Evolutionary conservation across 2,797 vertebrate genomes (phyloP).

Genomic region (Oreochromis grahami): DNA sequence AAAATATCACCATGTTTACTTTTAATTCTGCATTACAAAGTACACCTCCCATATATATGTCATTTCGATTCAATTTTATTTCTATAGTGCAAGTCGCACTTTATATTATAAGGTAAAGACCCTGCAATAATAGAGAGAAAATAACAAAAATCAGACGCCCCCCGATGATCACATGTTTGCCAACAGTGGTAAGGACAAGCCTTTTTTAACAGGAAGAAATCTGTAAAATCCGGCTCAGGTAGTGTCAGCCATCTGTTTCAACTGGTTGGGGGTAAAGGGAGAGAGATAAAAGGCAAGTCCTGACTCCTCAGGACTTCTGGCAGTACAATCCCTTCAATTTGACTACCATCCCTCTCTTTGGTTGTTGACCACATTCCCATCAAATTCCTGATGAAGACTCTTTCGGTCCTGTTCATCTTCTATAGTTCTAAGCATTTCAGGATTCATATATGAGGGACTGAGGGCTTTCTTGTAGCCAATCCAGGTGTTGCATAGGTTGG

Average conservation of each 20-base stretch:
- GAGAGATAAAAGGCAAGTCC: neutral
- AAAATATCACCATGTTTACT: neutral
- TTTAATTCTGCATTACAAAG: neutral
- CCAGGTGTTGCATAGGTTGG: neutral
- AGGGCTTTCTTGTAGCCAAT: neutral
- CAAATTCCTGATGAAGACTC: neutral
- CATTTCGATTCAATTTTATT: neutral
- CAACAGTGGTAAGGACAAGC: neutral
- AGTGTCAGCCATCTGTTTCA: neutral
- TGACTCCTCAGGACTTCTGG: neutral
- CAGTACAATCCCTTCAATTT: neutral
- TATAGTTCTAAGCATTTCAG: neutral
- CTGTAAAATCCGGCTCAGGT: neutral
- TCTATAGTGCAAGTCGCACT: neutral
- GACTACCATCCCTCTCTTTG: neutral
- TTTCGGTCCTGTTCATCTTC: neutral
- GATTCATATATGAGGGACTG: neutral
- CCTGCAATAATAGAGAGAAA: neutral
- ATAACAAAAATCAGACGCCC: neutral
- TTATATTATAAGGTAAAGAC: neutral
- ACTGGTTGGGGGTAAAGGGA: neutral
- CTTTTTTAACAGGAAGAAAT: neutral
- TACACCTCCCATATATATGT: neutral
- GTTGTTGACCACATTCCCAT: neutral
- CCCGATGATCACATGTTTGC: neutral